phyloP scores from a whole-genome alignment of 2,797 vertebrate species.

The Trachurus trachurus region DNA sequence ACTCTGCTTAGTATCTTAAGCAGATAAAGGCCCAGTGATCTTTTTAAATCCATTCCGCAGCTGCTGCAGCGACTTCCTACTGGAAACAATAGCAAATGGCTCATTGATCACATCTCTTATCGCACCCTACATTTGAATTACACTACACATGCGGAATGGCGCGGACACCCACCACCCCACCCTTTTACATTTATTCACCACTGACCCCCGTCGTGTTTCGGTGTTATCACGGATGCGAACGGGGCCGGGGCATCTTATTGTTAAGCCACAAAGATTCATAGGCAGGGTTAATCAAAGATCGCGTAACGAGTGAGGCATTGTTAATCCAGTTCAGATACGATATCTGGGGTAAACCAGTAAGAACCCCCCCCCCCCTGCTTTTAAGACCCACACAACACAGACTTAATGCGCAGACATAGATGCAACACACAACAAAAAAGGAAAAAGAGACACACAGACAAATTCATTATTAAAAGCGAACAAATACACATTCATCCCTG shows the following conservation, averaged over 20 bases:
- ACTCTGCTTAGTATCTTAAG: conserved; percentile 60
- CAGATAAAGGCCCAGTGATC: conserved; percentile 68
- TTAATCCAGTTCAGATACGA: conserved; percentile 73
- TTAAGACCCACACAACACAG: conserved; percentile 45
- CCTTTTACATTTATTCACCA: not conserved
- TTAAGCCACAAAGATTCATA: conserved; percentile 53
- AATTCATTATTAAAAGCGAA: conserved; percentile 24
- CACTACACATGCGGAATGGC: not conserved
- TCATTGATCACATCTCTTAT: conserved; percentile 52
- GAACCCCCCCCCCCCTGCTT: conserved; percentile 53
- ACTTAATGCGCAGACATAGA: conserved; percentile 33
- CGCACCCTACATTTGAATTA: conserved; percentile 32
- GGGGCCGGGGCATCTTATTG: conserved; percentile 15
- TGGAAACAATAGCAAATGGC: conserved; percentile 36
- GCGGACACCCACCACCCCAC: not conserved
- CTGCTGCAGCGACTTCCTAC: conserved; percentile 24
- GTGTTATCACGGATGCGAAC: conserved; percentile 29
- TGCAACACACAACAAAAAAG: not conserved
- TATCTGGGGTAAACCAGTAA: conserved; percentile 75
- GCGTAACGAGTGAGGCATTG: conserved; percentile 47
- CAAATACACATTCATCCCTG: conserved; percentile 1
- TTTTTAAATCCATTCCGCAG: conserved; percentile 65
- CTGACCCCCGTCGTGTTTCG: conserved; percentile 20
- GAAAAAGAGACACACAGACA: not conserved
- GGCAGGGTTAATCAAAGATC: conserved; percentile 69